Base-by-base conservation (phyloP, 1,140 invertebrate species). In the Pseudachorutes palmiensis region DNA sequence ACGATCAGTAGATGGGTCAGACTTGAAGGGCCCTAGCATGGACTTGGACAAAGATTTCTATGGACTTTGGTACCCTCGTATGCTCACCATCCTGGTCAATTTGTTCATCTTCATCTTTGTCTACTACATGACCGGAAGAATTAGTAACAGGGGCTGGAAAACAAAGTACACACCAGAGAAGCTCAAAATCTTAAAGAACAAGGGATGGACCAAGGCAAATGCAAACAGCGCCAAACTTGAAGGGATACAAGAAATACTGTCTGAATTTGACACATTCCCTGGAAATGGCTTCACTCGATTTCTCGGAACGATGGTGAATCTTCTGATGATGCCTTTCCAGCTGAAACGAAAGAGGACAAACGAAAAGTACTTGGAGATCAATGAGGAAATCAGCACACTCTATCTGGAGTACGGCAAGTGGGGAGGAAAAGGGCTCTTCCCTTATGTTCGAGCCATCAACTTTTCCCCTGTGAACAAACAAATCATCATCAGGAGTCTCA, bases 121-220 rank as follows among this genome's bases (percentile, higher is more conserved):
- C 26, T 72, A 68, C 30, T 72, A 45, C 29, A 24, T 72, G 0
- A 62, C 65, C n/a, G 66, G 68, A 41, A 70, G 66, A 59, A 29
- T 65, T 65, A 26, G 45, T 48, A 33, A 24, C 26, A 2, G 49
- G 31, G 1, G 2, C 31, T 36, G 45, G 59, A 48, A 36, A 26
- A 22, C 31, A 31, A 67, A 62, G 60, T 57, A 63, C 45, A 29
- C 33, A 28, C 22, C 33, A 36, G 30, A 67, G 30, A 57, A 62
- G 26, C 16, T 29, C 24, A 63, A 67, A 63, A 2, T 63, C 22
- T 28, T 63, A 12, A 28, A 48, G 14, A 63, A 48, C 31, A 12
- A 64, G 30, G 36, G 16, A 33, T 28, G 24, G 26, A 3, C 67
- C 36, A 32, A 31, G 22, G n/a, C 30, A 57, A 22, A 45, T 61